Evolutionary conservation across 2,797 vertebrate genomes (phyloP).

Genomic region (Aselliscus stoliczkanus): DNA sequence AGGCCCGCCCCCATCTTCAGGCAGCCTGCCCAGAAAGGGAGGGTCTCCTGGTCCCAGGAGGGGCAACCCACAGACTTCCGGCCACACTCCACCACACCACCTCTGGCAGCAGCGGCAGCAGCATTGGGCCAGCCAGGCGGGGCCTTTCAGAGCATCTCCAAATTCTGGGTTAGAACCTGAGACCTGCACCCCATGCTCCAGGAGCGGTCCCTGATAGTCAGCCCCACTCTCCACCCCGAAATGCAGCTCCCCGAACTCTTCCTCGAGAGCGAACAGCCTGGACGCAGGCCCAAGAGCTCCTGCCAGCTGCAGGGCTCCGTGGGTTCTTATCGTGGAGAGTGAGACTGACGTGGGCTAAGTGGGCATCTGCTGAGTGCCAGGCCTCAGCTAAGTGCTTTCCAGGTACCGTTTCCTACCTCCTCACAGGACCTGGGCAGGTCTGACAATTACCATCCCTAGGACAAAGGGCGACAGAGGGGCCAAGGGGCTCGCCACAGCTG

Average conservation of each 20-base stretch:
- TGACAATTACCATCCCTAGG: fast-evolving
- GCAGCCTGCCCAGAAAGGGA: slow-evolving; percentile 14
- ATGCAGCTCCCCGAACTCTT: not conserved
- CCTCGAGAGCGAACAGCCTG: not conserved
- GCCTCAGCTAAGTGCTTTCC: not conserved
- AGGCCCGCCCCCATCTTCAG: not conserved
- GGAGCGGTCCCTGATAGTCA: not conserved
- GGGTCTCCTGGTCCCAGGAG: not conserved
- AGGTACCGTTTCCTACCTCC: not conserved
- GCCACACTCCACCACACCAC: not conserved
- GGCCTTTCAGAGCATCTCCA: not conserved
- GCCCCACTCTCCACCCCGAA: not conserved
- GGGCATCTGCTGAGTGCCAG: not conserved
- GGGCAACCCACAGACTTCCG: not conserved
- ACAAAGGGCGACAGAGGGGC: not conserved
- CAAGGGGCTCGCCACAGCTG: not conserved
- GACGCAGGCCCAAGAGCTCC: not conserved
- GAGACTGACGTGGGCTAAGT: not conserved
- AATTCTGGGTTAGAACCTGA: not conserved
- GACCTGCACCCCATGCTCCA: not conserved
- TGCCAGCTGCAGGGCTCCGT: not conserved
- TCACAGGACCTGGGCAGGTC: not conserved
- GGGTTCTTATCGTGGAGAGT: fast-evolving
- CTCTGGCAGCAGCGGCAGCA: not conserved
- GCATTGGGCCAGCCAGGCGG: fast-evolving